phyloP scores from a whole-genome alignment of 2,797 vertebrate species.

The Falco concolor region DNA sequence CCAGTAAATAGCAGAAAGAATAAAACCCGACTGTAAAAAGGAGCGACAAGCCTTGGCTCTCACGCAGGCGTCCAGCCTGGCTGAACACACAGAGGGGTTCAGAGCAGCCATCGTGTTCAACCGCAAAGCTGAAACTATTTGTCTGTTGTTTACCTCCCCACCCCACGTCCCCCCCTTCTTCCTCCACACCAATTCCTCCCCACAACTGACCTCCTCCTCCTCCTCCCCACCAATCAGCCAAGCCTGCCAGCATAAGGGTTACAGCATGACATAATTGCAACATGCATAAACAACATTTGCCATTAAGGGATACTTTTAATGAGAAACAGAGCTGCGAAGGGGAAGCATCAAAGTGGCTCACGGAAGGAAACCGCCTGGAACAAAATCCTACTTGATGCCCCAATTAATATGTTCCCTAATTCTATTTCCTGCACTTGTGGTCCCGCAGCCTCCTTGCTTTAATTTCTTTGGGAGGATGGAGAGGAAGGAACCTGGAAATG shows the following conservation, averaged over 20 bases:
- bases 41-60: neutral
- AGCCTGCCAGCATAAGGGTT: slow-evolving; percentile 60
- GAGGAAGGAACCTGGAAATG: slow-evolving; percentile 82
- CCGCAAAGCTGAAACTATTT: neutral
- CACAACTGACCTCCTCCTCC: slow-evolving; percentile 27
- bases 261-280: slow-evolving; percentile 78
- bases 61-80: neutral
- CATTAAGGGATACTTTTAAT: slow-evolving; percentile 82
- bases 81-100: neutral
- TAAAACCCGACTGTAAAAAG: neutral
- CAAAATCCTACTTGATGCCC: slow-evolving; percentile 83
- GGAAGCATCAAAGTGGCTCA: slow-evolving; percentile 81
- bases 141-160: neutral
- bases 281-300: slow-evolving; percentile 77
- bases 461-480: slow-evolving; percentile 82
- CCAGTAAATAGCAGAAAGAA: neutral
- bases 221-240: slow-evolving; percentile 43
- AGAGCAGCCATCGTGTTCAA: neutral
- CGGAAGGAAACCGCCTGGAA: slow-evolving; percentile 84
- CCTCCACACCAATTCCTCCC: neutral
- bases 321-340: slow-evolving; percentile 80
- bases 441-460: slow-evolving; percentile 77
- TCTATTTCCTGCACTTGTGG: slow-evolving; percentile 84
- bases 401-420: slow-evolving; percentile 86
- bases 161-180: neutral